Percentiles rank a stretch among this genome's conserved stretches.
These are phyloP conservation scores for Platyura marginata DNA, from an alignment of 1,140 invertebrate genomes.

Conservation along the genomic window DNA sequence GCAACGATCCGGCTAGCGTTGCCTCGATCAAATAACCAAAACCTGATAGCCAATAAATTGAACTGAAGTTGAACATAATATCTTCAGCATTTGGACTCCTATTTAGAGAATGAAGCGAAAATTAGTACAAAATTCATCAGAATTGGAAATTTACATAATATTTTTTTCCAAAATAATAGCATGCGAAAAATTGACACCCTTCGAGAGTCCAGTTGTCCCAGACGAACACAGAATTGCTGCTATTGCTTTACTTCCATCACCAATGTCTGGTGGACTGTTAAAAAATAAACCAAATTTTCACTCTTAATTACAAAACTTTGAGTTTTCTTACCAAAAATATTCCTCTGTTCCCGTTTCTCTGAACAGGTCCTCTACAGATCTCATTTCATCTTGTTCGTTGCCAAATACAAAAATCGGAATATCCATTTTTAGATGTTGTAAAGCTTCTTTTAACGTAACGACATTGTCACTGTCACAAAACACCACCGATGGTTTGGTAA, in stretches of 20 bases:
- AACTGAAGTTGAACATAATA: not conserved
- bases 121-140: not conserved
- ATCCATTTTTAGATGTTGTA: conserved; percentile 10
- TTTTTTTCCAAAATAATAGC: not conserved
- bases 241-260: conserved; percentile 15
- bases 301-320: not conserved
- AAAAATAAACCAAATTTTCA: conserved; percentile 3
- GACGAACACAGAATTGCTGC: conserved; percentile 33
- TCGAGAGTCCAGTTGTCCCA: conserved; percentile 59
- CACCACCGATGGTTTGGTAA: conserved; percentile 16
- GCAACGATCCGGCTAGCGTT: not conserved
- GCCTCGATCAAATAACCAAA: not conserved
- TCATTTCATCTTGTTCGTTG: conserved; percentile 9
- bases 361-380: conserved; percentile 16
- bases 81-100: too few species aligned
- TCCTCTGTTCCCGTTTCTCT: conserved; percentile 15
- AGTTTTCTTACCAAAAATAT: conserved; percentile 13
- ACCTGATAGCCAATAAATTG: not conserved
- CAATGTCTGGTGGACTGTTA: conserved; percentile 6
- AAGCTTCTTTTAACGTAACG: conserved; percentile 9
- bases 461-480: conserved; percentile 19
- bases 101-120: not conserved
- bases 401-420: conserved; percentile 14
- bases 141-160: too few species aligned
- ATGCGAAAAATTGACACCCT: conserved; percentile 22